These are phyloP conservation scores for Quadroppia sp. DNA, from an alignment of 2,888 invertebrate genomes.

Conservation along the genomic window DNA sequence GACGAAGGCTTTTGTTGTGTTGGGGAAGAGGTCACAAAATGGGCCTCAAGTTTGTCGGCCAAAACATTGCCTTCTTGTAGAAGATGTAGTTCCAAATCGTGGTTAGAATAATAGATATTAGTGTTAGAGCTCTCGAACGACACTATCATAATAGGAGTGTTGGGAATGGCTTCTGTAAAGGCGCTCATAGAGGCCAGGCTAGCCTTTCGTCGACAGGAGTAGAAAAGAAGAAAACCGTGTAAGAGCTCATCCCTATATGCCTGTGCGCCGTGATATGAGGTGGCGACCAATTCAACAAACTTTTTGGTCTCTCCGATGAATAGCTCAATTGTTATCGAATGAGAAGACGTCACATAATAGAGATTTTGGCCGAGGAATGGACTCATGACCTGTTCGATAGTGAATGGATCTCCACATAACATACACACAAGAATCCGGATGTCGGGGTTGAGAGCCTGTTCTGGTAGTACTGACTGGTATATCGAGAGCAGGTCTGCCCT, in stretches of 20 bases:
- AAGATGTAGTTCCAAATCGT: constrained; percentile 54
- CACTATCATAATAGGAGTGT: constrained; percentile 85
- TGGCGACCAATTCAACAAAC: constrained; percentile 56
- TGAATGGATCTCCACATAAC: constrained; percentile 92
- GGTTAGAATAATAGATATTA: constrained; percentile 40
- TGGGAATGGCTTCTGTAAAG: constrained; percentile 86
- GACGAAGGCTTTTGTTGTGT: constrained; percentile 45
- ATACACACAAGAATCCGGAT: constrained; percentile 84
- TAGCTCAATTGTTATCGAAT: constrained; percentile 83
- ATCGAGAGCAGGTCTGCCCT: constrained; percentile 69
- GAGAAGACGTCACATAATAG: constrained; percentile 71
- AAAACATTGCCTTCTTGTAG: constrained; percentile 75
- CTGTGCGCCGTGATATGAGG: constrained; percentile 70
- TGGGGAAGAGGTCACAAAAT: constrained; percentile 75
- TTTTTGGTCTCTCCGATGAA: constrained; percentile 85
- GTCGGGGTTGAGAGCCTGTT: constrained; percentile 71
- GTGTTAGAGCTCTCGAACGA: constrained; percentile 68
- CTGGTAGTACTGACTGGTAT: constrained; percentile 61
- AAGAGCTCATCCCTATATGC: constrained; percentile 85
- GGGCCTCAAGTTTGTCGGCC: constrained; percentile 80
- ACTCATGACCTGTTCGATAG: constrained; percentile 79
- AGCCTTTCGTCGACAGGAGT: constrained; percentile 52
- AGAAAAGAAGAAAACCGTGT: constrained; percentile 91
- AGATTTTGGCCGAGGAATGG: constrained; percentile 74
- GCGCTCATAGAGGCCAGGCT: constrained; percentile 61